Evolutionary conservation across 2,113 vertebrate species (phyloP).

Genomic region (Emydura subglobosa): DNA sequence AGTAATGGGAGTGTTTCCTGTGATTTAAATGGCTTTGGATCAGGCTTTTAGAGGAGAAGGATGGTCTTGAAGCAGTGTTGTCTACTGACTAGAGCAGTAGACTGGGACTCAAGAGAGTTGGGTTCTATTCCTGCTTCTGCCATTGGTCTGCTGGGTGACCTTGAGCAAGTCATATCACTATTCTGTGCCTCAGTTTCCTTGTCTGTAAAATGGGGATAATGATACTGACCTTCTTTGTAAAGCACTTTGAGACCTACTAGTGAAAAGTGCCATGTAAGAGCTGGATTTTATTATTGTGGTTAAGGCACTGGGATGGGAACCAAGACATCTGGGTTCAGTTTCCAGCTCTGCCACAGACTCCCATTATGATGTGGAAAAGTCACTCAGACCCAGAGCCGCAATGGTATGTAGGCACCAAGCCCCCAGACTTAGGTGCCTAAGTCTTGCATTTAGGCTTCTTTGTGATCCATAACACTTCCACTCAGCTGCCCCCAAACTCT

Average conservation of each 20-base stretch:
- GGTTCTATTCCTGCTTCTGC: neutral
- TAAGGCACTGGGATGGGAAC: neutral
- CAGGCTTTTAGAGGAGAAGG: neutral
- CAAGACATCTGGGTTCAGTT: neutral
- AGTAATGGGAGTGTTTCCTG: neutral
- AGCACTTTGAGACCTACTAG: neutral
- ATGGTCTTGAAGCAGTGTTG: neutral
- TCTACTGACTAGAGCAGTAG: neutral
- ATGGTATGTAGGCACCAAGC: too few species aligned
- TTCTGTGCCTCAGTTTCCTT: neutral
- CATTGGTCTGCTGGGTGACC: neutral
- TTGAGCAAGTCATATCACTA: neutral
- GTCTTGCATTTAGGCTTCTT: too few species aligned
- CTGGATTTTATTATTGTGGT: neutral
- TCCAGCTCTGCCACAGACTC: neutral
- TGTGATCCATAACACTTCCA: too few species aligned
- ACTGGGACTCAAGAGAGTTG: neutral
- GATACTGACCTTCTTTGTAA: neutral
- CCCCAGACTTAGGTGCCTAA: too few species aligned
- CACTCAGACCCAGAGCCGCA: too few species aligned
- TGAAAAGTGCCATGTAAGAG: neutral
- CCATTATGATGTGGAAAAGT: too few species aligned
- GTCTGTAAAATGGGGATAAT: neutral
- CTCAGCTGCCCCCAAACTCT: too few species aligned
- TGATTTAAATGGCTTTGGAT: neutral